A percentile compares a stretch with the other conserved stretches of the same genome.
Conservation (phyloP, 2,113 vertebrate genomes). For the Lontra canadensis region DNA sequence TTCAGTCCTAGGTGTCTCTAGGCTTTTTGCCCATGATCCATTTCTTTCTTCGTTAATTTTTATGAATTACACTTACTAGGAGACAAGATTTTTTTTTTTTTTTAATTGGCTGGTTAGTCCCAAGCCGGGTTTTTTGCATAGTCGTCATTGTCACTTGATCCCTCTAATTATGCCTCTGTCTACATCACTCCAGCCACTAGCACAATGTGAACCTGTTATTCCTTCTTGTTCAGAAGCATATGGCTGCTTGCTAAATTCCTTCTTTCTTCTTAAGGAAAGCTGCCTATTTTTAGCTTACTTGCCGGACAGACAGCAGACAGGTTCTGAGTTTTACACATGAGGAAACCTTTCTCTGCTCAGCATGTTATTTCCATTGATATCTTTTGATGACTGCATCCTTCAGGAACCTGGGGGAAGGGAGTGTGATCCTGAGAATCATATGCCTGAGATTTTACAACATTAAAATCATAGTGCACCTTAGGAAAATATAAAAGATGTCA, state of each 20-base stretch:
- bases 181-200: not conserved
- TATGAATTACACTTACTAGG: not conserved
- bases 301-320: not conserved
- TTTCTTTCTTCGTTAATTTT: constrained; percentile 39
- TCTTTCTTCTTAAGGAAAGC: not conserved
- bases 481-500: not conserved
- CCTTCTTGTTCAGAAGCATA: not conserved
- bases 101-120: not conserved
- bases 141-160: not conserved
- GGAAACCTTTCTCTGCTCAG: not conserved
- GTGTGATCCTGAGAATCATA: not conserved
- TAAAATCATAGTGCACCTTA: not conserved
- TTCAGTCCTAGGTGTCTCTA: not conserved
- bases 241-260: not conserved
- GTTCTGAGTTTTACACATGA: not conserved
- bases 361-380: not conserved
- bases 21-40: not conserved
- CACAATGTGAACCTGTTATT: not conserved
- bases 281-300: not conserved
- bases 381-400: not conserved
- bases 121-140: not conserved
- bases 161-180: not conserved
- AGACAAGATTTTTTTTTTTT: not conserved
- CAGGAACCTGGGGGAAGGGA: not conserved
- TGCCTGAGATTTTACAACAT: not conserved